These are phyloP conservation scores for Halictus quadricinctus DNA, from an alignment of 2,888 invertebrate species.

Conservation along the genomic window DNA sequence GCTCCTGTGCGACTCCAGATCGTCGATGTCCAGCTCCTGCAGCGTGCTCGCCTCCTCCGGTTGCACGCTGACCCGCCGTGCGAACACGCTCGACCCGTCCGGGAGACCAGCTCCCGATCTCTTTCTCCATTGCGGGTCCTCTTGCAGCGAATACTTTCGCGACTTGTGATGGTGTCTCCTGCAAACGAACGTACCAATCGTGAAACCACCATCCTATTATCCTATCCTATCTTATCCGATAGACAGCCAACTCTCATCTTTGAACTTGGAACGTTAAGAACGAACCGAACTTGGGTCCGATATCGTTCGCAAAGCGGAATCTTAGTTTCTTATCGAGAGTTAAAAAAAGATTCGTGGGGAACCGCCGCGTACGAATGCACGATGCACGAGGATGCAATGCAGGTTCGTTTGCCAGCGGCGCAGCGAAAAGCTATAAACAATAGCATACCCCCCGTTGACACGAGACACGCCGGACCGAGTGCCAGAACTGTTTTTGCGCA, in stretches of 20 bases:
- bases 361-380: not conserved
- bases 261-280: no score
- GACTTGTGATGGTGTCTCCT: constrained; percentile 86
- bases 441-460: constrained; percentile 14
- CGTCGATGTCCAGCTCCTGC: constrained; percentile 91
- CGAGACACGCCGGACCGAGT: constrained; percentile 51
- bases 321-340: not conserved
- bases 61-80: constrained; percentile 86
- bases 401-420: constrained; percentile 3
- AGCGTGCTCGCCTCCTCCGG: constrained; percentile 90
- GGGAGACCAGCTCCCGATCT: constrained; percentile 82
- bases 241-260: not conserved
- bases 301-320: not conserved
- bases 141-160: constrained; percentile 90
- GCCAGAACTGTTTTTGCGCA: constrained; percentile 70
- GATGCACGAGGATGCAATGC: not conserved
- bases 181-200: constrained; percentile 47
- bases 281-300: not conserved
- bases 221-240: not conserved
- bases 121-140: constrained; percentile 85
- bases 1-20: constrained; percentile 90
- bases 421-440: constrained; percentile 26
- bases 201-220: not conserved
- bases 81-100: constrained; percentile 71
- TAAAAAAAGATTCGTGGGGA: not conserved